phyloP scores from a whole-genome alignment of 2,888 invertebrate species.

The Eucriotettix oculatus region DNA sequence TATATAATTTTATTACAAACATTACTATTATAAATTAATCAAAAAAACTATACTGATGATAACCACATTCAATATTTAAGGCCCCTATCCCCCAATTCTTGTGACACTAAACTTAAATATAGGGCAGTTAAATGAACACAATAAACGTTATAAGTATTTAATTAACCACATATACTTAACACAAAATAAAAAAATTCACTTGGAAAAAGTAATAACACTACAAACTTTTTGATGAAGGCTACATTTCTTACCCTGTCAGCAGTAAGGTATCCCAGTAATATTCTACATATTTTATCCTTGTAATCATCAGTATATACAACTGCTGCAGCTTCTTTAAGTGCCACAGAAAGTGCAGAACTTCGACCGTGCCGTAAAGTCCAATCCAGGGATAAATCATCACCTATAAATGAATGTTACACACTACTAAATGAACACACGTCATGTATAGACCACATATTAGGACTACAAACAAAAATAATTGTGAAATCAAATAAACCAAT shows the following conservation, averaged over 20 bases:
- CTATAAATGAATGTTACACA: constrained; percentile 20
- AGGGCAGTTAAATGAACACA: not conserved
- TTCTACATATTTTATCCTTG: constrained; percentile 49
- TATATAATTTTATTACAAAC: too few species aligned
- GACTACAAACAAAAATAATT: too few species aligned
- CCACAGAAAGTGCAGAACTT: constrained; percentile 68
- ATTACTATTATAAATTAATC: too few species aligned
- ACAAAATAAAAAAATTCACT: not conserved
- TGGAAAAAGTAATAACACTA: not conserved
- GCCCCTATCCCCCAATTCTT: too few species aligned
- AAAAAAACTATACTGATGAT: too few species aligned
- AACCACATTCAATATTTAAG: too few species aligned
- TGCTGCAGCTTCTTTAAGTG: constrained; percentile 66
- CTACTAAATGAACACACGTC: too few species aligned
- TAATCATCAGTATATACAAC: constrained; percentile 46
- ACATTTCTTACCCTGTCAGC: constrained; percentile 43
- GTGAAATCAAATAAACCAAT: too few species aligned
- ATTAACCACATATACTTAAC: not conserved
- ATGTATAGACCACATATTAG: too few species aligned
- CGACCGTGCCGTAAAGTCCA: constrained; percentile 66
- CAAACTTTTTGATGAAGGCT: not conserved
- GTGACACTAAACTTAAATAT: too few species aligned
- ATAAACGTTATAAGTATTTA: not conserved
- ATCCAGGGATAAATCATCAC: constrained; percentile 42
- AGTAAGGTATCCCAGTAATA: constrained; percentile 48